Evolutionary conservation across 2,888 invertebrate species (phyloP), one percentile per base, ranked within the genome.

Genomic region (Eristalinus sepulchralis): DNA sequence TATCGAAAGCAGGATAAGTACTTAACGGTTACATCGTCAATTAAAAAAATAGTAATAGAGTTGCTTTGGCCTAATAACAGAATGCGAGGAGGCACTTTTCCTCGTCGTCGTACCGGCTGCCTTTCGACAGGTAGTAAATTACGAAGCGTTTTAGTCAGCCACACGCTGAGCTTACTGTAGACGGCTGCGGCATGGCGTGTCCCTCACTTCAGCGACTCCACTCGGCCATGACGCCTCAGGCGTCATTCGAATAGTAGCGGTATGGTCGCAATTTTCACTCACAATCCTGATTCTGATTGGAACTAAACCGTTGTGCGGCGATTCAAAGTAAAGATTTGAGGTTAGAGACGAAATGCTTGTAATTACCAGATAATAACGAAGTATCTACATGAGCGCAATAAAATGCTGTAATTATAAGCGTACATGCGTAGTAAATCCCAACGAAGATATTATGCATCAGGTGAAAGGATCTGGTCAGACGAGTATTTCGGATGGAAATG

Each of bases 281-380:
- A 72, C 83, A 79, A 79, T 78, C 78, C 64, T 83, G 68, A 73
- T 70, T 73, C 27, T 70, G 63, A 68, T 73, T 83, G 78, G 63
- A 73, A 64, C 68, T 13, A 36, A 83, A 83, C 73, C 63, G 64
- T 78, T 78, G 72, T 72, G 72, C 66, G 59, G 68, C 57, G 47
- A 62, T 83, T 59, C 62, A 64, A 78, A 83, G 73, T 64, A 62
- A 72, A 72, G 63, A 72, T 67, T 78, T 79, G 78, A 39, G 68
- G 59, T 59, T 57, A 72, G 66, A 62, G 53, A 24, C 63, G 24
- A 77, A 62, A 83, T 78, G 36, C 13, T 81, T 75, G 68, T 70
- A 64, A 68, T 81, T 68, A 68, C 47, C 66, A 67, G 72, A 78
- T 72, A 72, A 72, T 57, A 67, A 33, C 55, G 60, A 66, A 66